Conservation (phyloP, 2,888 invertebrate species). For the Lasioglossum villosulum region DNA sequence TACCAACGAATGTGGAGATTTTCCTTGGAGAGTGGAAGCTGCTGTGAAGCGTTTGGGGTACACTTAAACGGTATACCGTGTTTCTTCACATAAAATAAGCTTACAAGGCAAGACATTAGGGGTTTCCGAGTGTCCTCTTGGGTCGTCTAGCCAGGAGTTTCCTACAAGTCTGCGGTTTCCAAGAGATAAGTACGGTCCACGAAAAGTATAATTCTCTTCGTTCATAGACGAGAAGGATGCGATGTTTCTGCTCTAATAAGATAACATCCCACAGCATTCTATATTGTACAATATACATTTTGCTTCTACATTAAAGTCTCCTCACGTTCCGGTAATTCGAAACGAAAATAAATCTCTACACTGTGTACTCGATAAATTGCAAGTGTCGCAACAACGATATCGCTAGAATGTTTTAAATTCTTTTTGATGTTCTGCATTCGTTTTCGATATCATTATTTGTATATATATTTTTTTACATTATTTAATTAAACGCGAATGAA, state of each 20-base stretch:
- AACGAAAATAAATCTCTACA: background rate
- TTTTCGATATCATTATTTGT: too few species aligned
- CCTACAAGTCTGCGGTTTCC: slow-evolving; percentile 33
- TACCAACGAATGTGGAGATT: background rate
- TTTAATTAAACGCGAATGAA: too few species aligned
- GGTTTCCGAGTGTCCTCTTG: slow-evolving; percentile 34
- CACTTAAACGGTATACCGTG: slow-evolving; percentile 28
- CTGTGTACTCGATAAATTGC: background rate
- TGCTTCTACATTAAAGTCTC: background rate
- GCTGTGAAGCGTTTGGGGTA: slow-evolving; percentile 19
- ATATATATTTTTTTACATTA: too few species aligned
- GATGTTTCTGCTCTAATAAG: slow-evolving; percentile 71
- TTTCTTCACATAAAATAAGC: slow-evolving; percentile 52
- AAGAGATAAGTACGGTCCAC: slow-evolving; percentile 46
- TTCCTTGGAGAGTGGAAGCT: background rate
- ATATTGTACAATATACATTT: slow-evolving; percentile 10
- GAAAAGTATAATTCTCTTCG: slow-evolving; percentile 49
- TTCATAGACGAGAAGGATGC: slow-evolving; percentile 34
- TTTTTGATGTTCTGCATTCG: too few species aligned
- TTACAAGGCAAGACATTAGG: slow-evolving; percentile 44
- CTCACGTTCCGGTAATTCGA: background rate
- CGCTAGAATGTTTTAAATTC: too few species aligned
- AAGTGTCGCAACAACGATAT: background rate
- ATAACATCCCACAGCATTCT: slow-evolving; percentile 69
- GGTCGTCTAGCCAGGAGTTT: slow-evolving; percentile 23